Evolutionary conservation across 2,113 vertebrate genomes (phyloP).

Genomic region (Bolborhynchus lineola): DNA sequence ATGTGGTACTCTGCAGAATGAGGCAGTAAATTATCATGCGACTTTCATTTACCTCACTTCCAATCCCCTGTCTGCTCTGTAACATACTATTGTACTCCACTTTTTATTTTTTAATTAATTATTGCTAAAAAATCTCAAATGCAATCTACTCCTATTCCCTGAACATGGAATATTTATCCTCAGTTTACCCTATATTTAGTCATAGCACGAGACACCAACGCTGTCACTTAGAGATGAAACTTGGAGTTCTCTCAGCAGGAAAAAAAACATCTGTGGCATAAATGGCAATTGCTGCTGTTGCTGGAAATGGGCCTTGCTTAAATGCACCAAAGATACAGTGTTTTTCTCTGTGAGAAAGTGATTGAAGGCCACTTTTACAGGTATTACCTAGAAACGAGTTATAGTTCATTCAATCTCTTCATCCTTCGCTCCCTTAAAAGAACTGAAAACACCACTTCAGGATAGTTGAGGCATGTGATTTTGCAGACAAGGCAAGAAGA

Average conservation of each 20-base stretch:
- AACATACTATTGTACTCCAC: background rate
- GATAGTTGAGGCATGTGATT: background rate
- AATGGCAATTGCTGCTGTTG: background rate
- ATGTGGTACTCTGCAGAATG: background rate
- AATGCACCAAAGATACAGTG: background rate
- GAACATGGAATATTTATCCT: background rate
- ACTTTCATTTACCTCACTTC: constrained; percentile 44
- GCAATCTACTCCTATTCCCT: background rate
- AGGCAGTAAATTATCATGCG: background rate
- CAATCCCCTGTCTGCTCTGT: background rate
- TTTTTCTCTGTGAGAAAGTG: background rate
- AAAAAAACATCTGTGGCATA: background rate
- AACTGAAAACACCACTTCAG: background rate
- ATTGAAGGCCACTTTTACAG: background rate
- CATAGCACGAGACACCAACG: background rate
- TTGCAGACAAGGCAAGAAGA: background rate
- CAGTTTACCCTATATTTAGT: background rate
- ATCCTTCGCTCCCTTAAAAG: background rate
- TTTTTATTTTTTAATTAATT: background rate
- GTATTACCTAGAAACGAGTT: accelerated
- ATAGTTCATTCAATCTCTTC: background rate
- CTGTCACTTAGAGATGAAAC: background rate
- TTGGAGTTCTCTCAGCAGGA: background rate
- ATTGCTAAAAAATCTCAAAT: background rate
- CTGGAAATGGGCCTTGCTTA: background rate